These are phyloP conservation scores for Epizoanthus stellaris DNA, from an alignment of 92 coral and sea anemone genomes.

Conservation along the genomic window DNA sequence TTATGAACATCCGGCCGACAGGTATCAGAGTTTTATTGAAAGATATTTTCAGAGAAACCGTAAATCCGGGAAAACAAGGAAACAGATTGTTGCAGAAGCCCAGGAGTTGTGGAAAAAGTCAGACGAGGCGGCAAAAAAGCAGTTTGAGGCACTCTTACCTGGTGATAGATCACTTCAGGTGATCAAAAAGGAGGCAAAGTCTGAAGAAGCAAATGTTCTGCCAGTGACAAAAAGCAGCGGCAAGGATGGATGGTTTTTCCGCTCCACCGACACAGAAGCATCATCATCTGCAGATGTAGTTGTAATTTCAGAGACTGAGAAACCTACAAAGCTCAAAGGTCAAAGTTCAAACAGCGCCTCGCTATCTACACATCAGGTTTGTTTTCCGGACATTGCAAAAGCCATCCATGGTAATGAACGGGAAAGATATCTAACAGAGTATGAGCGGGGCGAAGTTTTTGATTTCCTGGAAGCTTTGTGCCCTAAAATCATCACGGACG, in stretches of 20 bases:
- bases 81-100: constrained; percentile 21
- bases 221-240: constrained; percentile 20
- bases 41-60: constrained; percentile 26
- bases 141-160: constrained; percentile 9
- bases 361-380: background rate
- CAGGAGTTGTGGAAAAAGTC: constrained; percentile 15
- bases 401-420: constrained; percentile 23
- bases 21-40: constrained; percentile 17
- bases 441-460: background rate
- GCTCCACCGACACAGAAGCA: background rate
- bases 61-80: constrained; percentile 21
- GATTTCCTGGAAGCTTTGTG: constrained; percentile 29
- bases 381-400: constrained; percentile 11
- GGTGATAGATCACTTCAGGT: background rate
- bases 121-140: constrained; percentile 12
- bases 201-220: background rate
- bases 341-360: constrained; percentile 14
- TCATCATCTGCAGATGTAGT: constrained; percentile 8
- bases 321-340: constrained; percentile 12
- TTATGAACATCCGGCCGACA: constrained; percentile 29
- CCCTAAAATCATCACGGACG: constrained; percentile 24
- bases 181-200: background rate
- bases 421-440: constrained; percentile 10
- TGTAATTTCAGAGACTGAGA: constrained; percentile 4
- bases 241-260: constrained; percentile 31